These are phyloP conservation scores for Bradypodion ventrale DNA, from an alignment of 2,797 vertebrate species.

Conservation along the genomic window DNA sequence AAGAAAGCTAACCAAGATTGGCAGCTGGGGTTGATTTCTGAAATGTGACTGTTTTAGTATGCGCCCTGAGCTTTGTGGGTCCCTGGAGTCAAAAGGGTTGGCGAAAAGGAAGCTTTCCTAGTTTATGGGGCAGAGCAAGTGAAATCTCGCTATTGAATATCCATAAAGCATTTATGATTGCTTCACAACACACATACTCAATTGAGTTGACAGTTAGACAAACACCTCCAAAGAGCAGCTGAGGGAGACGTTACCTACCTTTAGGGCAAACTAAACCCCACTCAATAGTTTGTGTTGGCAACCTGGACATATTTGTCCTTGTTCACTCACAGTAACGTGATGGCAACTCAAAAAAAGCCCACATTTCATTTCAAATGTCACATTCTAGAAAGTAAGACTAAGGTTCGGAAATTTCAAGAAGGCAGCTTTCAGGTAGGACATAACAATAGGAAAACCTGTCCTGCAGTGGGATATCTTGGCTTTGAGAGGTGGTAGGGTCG, in stretches of 20 bases:
- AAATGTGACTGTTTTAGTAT: conserved; percentile 11
- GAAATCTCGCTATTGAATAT: conserved; percentile 35
- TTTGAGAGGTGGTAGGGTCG: neutral
- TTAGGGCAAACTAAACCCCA: neutral
- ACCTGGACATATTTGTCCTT: neutral
- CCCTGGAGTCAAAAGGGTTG: conserved; percentile 2
- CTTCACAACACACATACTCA: neutral
- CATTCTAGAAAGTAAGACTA: neutral
- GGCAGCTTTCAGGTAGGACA: neutral
- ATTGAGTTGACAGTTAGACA: conserved; percentile 3
- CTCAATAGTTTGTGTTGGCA: neutral
- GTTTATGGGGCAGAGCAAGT: conserved; percentile 6
- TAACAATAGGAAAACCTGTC: neutral
- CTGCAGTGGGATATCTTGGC: neutral
- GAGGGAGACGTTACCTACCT: neutral
- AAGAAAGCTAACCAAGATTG: neutral
- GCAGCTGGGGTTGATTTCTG: neutral
- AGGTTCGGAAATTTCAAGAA: neutral
- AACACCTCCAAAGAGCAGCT: neutral
- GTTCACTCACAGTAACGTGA: neutral
- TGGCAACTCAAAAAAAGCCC: neutral
- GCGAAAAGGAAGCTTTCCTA: conserved; percentile 4
- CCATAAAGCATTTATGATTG: conserved; percentile 32
- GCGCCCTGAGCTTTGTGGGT: conserved; percentile 1
- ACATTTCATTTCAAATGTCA: neutral